Conservation (phyloP, 2,113 vertebrate genomes). For the Tupaia tana region DNA sequence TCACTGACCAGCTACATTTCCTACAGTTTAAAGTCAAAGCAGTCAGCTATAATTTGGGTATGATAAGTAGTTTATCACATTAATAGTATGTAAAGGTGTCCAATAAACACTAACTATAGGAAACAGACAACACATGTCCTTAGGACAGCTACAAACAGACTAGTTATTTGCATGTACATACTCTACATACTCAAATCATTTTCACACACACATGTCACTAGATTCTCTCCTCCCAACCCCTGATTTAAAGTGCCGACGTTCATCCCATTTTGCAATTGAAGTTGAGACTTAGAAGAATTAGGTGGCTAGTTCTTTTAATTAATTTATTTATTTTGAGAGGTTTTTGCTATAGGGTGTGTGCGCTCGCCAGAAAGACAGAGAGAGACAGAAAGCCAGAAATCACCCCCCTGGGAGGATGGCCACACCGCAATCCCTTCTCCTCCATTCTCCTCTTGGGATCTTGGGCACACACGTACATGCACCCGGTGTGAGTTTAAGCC, state of each 20-base stretch:
- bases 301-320: not conserved
- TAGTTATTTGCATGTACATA: not conserved
- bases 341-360: too few relatives aligned
- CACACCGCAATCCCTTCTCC: too few relatives aligned
- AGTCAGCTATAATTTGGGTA: not conserved
- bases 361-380: too few relatives aligned
- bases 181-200: not conserved
- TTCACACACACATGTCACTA: not conserved
- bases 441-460: too few relatives aligned
- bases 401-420: too few relatives aligned
- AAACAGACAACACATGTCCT: too few relatives aligned
- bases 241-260: not conserved
- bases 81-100: not conserved
- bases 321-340: too few relatives aligned
- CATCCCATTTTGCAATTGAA: not conserved
- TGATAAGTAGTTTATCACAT: not conserved
- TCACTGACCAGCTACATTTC: not conserved
- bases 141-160: too few relatives aligned
- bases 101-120: not conserved
- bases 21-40: not conserved
- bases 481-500: too few relatives aligned
- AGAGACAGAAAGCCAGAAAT: too few relatives aligned
- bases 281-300: not conserved
- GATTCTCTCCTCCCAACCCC: not conserved
- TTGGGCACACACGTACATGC: too few relatives aligned